Evolutionary conservation across 2,113 vertebrate species (phyloP), one percentile per base, ranked within the genome.

Genomic region (Melanerpes formicivorus): DNA sequence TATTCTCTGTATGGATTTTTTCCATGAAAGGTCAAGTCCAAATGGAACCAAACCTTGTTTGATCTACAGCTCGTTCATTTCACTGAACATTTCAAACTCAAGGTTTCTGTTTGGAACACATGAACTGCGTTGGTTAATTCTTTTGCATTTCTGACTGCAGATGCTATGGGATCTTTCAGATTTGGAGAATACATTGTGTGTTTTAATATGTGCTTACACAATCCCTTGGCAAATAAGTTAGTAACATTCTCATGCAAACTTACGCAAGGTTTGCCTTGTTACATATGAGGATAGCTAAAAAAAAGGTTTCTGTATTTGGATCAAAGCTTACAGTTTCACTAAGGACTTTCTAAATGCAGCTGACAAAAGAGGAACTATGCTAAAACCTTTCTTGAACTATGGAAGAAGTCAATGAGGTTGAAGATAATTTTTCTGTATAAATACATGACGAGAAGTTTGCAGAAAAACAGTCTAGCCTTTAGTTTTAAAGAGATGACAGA

Each of bases 171-270:
- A 91, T 60, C 23, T 72, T 90, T 58, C 37, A 74, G 79, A 93
- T 80, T 87, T 87, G 46, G 30, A 89, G 21, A 71, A 89, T 59
- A 75, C 32, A 80, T 85, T 37, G 90, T 71, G 44, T 32, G 7
- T 82, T 94, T 94, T 92, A 82, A 63, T 80, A 72, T 63, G 46
- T 80, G 30, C 67, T 93, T 91, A 55, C 46, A 82, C 75, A 90
- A 93, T 82, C 90, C 88, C 64, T 94, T 92, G 71, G 92, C 80
- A 93, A 90, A 76, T 30, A 77, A 73, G 30, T 70, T 52, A 78
- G 80, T 46, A 84, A 80, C 60, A 87, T 92, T 84, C 70, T 84
- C 78, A 92, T 9, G 18, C 84, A 94, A 79, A 96, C 73, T 96
- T 95, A 84, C 48, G 64, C 52, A 96, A 92, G 19, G 21, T 64